Conservation (phyloP, 2,888 invertebrate species). For the Incurvaria masculella region DNA sequence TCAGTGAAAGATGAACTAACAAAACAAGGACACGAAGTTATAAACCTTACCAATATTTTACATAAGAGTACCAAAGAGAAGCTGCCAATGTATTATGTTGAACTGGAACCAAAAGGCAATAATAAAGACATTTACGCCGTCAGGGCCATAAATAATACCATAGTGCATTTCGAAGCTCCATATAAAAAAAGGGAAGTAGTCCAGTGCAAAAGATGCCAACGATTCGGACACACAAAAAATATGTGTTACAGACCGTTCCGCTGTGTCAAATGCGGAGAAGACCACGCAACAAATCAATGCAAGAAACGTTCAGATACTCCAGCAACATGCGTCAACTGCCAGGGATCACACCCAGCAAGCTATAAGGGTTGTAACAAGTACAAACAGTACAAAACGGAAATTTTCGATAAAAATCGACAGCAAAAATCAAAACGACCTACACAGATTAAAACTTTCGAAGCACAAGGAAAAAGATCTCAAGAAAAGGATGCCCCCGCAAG, state of each 20-base stretch:
- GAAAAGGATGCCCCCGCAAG: too few species aligned
- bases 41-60: not conserved
- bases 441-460: too few species aligned
- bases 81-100: not conserved
- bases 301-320: conserved; percentile 14
- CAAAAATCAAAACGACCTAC: not conserved
- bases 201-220: conserved; percentile 17
- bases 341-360: conserved; percentile 15
- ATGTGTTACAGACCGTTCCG: conserved; percentile 16
- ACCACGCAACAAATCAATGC: conserved; percentile 16
- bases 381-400: conserved; percentile 11
- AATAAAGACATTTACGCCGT: not conserved
- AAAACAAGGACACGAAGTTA: not conserved
- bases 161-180: conserved; percentile 15
- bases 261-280: conserved; percentile 18
- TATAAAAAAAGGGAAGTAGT: conserved; percentile 16
- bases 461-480: too few species aligned
- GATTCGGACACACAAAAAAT: conserved; percentile 18
- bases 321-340: conserved; percentile 15
- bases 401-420: not conserved
- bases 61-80: not conserved
- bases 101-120: not conserved
- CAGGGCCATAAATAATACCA: not conserved
- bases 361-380: conserved; percentile 11
- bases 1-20: not conserved